A percentile compares a stretch with the other conserved stretches of the same genome.
Evolutionary conservation across 2,888 invertebrate species (phyloP).

Genomic region (Aphodius granarius): DNA sequence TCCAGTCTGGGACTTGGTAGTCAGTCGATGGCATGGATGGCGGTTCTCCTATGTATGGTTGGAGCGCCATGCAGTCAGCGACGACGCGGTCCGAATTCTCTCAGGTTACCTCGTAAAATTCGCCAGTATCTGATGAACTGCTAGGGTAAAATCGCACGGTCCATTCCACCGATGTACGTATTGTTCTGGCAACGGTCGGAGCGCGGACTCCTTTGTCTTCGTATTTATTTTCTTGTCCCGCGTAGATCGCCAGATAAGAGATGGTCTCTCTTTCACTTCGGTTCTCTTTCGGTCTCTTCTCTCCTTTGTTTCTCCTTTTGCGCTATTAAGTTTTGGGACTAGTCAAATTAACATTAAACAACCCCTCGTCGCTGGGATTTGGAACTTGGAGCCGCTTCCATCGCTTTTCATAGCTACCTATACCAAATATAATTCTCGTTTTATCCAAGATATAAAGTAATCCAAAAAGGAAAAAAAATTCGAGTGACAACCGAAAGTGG

Average conservation of each 20-base stretch:
- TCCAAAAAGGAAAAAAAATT: no score
- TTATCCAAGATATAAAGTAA: no score
- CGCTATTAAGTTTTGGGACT: background rate
- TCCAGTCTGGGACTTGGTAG: background rate
- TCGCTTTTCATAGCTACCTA: no score
- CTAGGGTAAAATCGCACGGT: background rate
- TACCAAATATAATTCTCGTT: no score
- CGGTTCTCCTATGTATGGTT: background rate
- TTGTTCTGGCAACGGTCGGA: background rate
- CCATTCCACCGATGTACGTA: background rate
- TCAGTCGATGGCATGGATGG: background rate
- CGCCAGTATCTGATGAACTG: slow-evolving; percentile 30
- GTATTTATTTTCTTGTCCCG: background rate
- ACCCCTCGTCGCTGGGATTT: background rate
- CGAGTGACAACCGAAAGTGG: no score
- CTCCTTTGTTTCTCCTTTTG: background rate
- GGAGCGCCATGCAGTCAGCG: background rate
- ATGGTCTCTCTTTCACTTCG: background rate
- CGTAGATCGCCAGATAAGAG: background rate
- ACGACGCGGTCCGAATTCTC: slow-evolving; percentile 6
- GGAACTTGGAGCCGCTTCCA: no score
- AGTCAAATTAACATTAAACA: background rate
- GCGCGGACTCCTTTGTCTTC: background rate
- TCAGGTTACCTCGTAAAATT: slow-evolving; percentile 35
- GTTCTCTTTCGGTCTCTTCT: background rate